Evolutionary conservation across 2,113 vertebrate genomes (phyloP).

Genomic region (Smithornis capensis): DNA sequence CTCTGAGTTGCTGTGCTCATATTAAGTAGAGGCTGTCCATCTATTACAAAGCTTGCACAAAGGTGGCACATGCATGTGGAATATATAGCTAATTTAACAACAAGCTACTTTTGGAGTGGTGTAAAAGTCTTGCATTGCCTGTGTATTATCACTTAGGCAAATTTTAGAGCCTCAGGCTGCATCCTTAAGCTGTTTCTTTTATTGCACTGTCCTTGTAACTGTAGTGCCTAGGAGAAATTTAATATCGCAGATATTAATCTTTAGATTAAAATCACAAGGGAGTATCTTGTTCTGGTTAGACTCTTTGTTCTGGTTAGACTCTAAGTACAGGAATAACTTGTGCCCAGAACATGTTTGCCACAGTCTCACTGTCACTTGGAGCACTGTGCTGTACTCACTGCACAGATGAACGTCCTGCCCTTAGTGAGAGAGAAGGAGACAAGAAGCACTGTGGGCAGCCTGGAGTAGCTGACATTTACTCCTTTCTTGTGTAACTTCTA

Average conservation of each 20-base stretch:
- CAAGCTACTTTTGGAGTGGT: neutral
- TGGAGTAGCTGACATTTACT: neutral
- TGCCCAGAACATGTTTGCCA: neutral
- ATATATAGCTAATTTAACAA: neutral
- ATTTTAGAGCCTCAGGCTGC: neutral
- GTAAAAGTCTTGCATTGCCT: neutral
- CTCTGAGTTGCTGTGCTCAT: neutral
- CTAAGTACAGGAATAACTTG: neutral
- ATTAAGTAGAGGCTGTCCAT: neutral
- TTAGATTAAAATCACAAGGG: neutral
- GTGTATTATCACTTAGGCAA: neutral
- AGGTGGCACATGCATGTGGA: neutral
- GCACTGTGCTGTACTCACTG: neutral
- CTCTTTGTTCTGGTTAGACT: neutral
- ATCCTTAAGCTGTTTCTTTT: neutral
- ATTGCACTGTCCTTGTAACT: neutral
- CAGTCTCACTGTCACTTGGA: neutral
- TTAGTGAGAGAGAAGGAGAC: neutral
- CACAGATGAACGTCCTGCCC: neutral
- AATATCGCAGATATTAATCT: neutral
- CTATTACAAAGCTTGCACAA: neutral
- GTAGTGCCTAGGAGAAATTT: neutral
- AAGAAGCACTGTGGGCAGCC: rapidly evolving
- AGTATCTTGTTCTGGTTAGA: neutral
- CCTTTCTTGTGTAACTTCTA: neutral